phyloP scores from a whole-genome alignment of 2,888 invertebrate species.

The Drosophila monieri region DNA sequence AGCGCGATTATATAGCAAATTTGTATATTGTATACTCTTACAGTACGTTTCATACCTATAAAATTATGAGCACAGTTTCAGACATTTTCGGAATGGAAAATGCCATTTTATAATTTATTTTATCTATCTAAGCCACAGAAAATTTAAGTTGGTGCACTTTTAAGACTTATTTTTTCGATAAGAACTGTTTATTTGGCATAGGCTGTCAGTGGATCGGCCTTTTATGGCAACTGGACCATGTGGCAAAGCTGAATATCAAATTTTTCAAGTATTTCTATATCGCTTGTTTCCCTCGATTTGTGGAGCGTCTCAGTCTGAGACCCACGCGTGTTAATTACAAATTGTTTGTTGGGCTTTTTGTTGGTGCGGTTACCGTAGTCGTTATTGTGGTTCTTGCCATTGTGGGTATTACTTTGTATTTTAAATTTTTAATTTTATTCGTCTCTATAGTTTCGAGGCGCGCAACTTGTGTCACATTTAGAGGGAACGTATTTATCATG shows the following conservation, averaged over 20 bases:
- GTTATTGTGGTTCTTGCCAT: conserved; percentile 63
- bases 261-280: conserved; percentile 31
- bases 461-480: conserved; percentile 72
- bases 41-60: conserved; percentile 11
- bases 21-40: neutral
- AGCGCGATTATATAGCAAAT: conserved; percentile 17
- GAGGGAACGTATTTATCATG: conserved; percentile 75
- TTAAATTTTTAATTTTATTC: conserved; percentile 12
- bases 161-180: conserved; percentile 16
- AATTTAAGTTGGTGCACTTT: conserved; percentile 7
- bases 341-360: conserved; percentile 69
- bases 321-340: conserved; percentile 80
- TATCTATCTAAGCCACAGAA: neutral
- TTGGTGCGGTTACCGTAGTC: conserved; percentile 24
- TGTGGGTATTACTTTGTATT: conserved; percentile 64
- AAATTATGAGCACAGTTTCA: neutral
- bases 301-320: conserved; percentile 47
- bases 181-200: conserved; percentile 31
- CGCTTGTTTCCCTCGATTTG: conserved; percentile 33
- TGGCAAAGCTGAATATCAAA: conserved; percentile 64
- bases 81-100: too few relatives aligned
- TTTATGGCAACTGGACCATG: conserved; percentile 68
- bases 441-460: conserved; percentile 33
- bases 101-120: neutral
- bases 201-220: conserved; percentile 50